Percentiles rank a stretch among this genome's conserved stretches.
Conservation (phyloP, 1,140 invertebrate species). For the Ostrea denselamellosa region DNA sequence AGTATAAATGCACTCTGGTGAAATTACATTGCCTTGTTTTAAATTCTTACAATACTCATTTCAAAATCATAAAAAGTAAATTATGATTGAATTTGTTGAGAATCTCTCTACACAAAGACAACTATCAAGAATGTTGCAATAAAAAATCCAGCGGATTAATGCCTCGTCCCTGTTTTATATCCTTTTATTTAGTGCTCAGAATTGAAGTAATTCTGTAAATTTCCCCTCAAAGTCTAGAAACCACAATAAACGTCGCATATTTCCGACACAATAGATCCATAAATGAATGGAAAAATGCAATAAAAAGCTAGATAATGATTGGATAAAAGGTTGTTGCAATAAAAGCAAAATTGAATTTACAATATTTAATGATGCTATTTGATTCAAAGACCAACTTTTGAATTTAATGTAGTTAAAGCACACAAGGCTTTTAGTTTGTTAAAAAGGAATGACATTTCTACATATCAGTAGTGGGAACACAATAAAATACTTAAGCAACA, state of each 20-base stretch:
- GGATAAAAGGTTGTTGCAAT: slow-evolving; percentile 48
- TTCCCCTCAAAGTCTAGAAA: slow-evolving; percentile 42
- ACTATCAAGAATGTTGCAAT: slow-evolving; percentile 24
- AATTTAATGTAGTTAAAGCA: slow-evolving; percentile 40
- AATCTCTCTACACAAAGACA: slow-evolving; percentile 27
- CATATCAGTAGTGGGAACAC: slow-evolving; percentile 14
- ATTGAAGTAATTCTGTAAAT: slow-evolving; percentile 45
- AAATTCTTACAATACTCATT: slow-evolving; percentile 37
- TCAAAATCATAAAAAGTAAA: slow-evolving; percentile 35
- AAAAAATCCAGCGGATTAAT: slow-evolving; percentile 38
- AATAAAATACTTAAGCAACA: slow-evolving; percentile 36
- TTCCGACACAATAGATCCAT: slow-evolving; percentile 47
- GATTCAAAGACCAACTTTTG: slow-evolving; percentile 40
- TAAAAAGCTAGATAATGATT: slow-evolving; percentile 48
- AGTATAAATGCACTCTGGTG: neutral
- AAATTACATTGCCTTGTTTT: slow-evolving; percentile 23
- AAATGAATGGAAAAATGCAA: slow-evolving; percentile 44
- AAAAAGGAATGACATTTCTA: slow-evolving; percentile 33
- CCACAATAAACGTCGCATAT: slow-evolving; percentile 48
- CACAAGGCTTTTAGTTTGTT: slow-evolving; percentile 40
- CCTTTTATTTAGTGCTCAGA: slow-evolving; percentile 40
- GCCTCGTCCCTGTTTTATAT: slow-evolving; percentile 13
- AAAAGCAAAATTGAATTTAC: slow-evolving; percentile 47
- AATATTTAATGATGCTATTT: slow-evolving; percentile 47
- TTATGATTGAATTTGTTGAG: slow-evolving; percentile 34